phyloP scores from a whole-genome alignment of 2,888 invertebrate species.

The Diaphora mendica region DNA sequence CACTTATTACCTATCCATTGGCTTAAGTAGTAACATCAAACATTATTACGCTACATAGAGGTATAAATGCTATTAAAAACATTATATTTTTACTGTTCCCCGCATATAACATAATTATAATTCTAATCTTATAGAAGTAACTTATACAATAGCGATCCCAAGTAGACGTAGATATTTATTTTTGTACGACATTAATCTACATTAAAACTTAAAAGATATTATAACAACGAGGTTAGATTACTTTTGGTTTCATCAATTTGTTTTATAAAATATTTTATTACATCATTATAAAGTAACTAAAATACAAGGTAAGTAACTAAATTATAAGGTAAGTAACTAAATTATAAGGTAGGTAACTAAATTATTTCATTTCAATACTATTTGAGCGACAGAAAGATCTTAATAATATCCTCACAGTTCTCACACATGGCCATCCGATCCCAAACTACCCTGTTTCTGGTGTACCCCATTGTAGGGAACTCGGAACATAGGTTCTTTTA shows the following conservation, averaged over 20 bases:
- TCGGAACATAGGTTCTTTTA: no score
- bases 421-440: no score
- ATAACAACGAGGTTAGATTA: not conserved
- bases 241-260: not conserved
- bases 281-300: no score
- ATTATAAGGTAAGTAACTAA: not conserved
- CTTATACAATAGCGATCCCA: not conserved
- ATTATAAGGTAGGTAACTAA: no score
- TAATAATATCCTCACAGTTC: no score
- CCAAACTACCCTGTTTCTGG: no score
- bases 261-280: not conserved
- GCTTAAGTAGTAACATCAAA: not conserved
- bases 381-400: not conserved
- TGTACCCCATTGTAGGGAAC: no score
- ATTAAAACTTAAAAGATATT: not conserved
- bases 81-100: not conserved
- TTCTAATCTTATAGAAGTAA: not conserved
- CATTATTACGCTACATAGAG: not conserved
- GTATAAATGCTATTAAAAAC: not conserved
- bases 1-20: not conserved
- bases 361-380: not conserved
- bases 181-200: not conserved
- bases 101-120: not conserved
- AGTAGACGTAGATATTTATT: not conserved
- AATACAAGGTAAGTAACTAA: not conserved